Base-by-base conservation (phyloP, 2,888 invertebrate species). In the Gonocerus acuteangulatus region DNA sequence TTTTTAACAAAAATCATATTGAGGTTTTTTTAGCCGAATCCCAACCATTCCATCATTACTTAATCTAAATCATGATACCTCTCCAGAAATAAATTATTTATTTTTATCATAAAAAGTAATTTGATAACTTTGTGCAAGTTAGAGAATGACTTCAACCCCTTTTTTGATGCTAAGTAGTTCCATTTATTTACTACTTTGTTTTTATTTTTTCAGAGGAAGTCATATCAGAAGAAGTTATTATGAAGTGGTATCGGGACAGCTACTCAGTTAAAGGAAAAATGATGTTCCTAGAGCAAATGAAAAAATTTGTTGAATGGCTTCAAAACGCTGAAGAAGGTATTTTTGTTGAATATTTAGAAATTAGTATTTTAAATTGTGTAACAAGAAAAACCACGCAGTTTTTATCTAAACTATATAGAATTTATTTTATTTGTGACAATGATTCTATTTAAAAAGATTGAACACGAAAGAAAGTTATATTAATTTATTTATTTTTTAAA, bases 271-370 rank as follows among this genome's bases (percentile, higher is more conserved):
- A 95, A 79, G 96, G 96, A 70, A 95, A 95, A 80, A 87, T 92
- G 82, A 89, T 95, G 81, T 96, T 96, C 82, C 84, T 95, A 71
- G 95, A 95, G 73, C 95, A 96, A 80, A 95, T 95, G 92, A 93
- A 92, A 78, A 89, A 90, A 78, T 95, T 96, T 74, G 84, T 95
- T 58, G 95, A 96, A 77, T 96, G 95, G 95, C 81, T 96, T 67
- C 90, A 95, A 76, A 95, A 86, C 77, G 95, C 96, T 62, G 95
- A 96, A 76, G 95, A 95, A 76, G 87, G 79, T 76, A 69, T 66
- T 9, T 22, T 56, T 16, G n/a, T 34, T 36, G 7, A 21, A 18
- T 15, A 48, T 23, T 19, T 18, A 19, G 52, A 22, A 49, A 16
- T 15, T 18, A 4, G 15, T 6, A 23, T 48, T 48, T 13, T 36